Evolutionary conservation across 2,797 vertebrate species (phyloP).

Genomic region (Rhinatrema bivittatum): DNA sequence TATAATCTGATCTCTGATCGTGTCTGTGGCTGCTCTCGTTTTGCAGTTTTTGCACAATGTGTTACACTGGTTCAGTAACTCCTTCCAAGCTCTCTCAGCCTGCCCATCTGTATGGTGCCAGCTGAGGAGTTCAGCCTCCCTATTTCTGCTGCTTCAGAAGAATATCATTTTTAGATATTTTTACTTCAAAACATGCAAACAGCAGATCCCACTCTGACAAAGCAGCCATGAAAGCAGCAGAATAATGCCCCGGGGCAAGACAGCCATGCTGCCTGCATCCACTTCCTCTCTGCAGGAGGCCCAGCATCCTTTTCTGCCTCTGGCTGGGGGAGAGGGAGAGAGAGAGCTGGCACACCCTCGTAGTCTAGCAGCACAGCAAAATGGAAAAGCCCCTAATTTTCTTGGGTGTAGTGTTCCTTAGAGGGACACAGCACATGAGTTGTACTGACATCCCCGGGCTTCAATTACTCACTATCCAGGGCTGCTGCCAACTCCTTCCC

Average conservation of each 20-base stretch:
- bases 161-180: background rate
- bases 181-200: background rate
- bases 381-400: too few species aligned
- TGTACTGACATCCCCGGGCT: too few species aligned
- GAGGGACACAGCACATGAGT: too few species aligned
- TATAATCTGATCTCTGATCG: too few species aligned
- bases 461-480: background rate
- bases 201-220: background rate
- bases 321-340: background rate
- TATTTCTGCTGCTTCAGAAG: background rate
- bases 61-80: background rate
- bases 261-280: too few species aligned
- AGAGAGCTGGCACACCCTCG: too few species aligned
- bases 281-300: too few species aligned
- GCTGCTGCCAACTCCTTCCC: background rate
- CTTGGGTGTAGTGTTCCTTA: too few species aligned
- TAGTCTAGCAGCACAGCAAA: too few species aligned
- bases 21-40: too few species aligned
- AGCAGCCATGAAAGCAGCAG: background rate
- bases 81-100: background rate
- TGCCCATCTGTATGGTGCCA: background rate
- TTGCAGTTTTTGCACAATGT: too few species aligned
- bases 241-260: background rate
- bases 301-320: background rate
- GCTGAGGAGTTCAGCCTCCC: background rate